Evolutionary conservation across 2,113 vertebrate species (phyloP).

Genomic region (Lanius ludovicianus): DNA sequence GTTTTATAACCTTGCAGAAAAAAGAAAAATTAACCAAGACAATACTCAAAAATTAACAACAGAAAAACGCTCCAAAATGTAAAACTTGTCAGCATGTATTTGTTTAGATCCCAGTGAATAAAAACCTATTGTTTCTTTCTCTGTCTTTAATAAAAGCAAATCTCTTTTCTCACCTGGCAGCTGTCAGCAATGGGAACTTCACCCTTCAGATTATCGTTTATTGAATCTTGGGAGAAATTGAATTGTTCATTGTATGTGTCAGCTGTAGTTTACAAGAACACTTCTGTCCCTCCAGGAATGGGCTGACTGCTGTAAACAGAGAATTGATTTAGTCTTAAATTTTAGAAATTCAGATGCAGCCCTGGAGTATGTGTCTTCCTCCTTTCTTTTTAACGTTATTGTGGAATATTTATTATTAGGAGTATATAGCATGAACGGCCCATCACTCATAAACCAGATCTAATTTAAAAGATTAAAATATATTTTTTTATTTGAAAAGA

Average conservation of each 20-base stretch:
- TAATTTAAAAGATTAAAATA: background rate
- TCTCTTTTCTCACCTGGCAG: constrained; percentile 25
- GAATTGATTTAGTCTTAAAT: background rate
- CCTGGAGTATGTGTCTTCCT: background rate
- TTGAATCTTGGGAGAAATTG: constrained; percentile 54
- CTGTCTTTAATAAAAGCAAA: constrained; percentile 34
- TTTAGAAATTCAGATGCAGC: background rate
- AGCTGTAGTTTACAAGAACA: background rate
- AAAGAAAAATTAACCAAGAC: background rate
- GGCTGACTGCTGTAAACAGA: background rate
- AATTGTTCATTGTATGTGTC: constrained; percentile 47
- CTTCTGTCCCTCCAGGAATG: background rate
- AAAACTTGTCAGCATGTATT: background rate
- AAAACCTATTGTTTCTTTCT: background rate
- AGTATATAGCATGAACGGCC: background rate
- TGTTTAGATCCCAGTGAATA: background rate
- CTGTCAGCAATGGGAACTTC: constrained; percentile 20
- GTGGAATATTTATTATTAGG: background rate
- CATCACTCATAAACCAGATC: background rate
- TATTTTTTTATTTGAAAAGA: background rate
- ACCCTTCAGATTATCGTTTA: constrained; percentile 40
- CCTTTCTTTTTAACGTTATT: background rate
- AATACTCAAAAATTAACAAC: background rate
- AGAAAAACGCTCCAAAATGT: background rate
- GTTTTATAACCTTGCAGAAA: background rate